Percentiles rank a stretch among this genome's conserved stretches.
phyloP scores from a whole-genome alignment of 2,888 invertebrate genomes.

The Scaptomyza reducta region DNA sequence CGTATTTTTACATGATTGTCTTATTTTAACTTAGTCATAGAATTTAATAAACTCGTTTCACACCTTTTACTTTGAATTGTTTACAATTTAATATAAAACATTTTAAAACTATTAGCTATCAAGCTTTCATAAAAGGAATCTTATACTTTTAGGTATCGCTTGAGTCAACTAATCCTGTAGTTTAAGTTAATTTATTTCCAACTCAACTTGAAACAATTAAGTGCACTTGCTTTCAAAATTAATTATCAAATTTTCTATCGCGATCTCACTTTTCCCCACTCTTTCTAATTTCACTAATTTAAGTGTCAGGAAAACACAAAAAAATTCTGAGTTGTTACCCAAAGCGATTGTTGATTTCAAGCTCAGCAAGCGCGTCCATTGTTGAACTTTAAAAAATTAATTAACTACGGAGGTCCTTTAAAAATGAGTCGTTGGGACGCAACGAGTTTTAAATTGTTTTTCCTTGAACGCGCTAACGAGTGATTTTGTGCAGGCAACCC shows the following conservation, averaged over 20 bases:
- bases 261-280: constrained; percentile 6
- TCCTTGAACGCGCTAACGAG: constrained; percentile 45
- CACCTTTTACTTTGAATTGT: no score
- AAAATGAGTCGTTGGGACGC: constrained; percentile 39
- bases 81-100: no score
- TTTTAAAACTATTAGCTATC: no score
- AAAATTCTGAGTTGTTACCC: neutral
- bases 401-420: constrained; percentile 73
- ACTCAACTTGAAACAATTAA: constrained; percentile 45
- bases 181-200: constrained; percentile 17
- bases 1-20: no score
- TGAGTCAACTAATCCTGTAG: neutral
- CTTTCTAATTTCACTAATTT: constrained; percentile 73
- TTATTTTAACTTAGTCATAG: no score
- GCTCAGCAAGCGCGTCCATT: constrained; percentile 36
- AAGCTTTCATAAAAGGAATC: no score
- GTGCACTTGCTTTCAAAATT: constrained; percentile 62
- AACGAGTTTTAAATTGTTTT: constrained; percentile 57
- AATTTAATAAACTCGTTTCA: no score
- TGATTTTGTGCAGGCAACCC: constrained; percentile 34
- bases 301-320: constrained; percentile 57
- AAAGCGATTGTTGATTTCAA: constrained; percentile 59
- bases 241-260: constrained; percentile 63
- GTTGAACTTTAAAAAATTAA: constrained; percentile 77
- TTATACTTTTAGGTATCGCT: no score